phyloP scores from a whole-genome alignment of 1,140 invertebrate genomes.

The Dreissena rostriformis region DNA sequence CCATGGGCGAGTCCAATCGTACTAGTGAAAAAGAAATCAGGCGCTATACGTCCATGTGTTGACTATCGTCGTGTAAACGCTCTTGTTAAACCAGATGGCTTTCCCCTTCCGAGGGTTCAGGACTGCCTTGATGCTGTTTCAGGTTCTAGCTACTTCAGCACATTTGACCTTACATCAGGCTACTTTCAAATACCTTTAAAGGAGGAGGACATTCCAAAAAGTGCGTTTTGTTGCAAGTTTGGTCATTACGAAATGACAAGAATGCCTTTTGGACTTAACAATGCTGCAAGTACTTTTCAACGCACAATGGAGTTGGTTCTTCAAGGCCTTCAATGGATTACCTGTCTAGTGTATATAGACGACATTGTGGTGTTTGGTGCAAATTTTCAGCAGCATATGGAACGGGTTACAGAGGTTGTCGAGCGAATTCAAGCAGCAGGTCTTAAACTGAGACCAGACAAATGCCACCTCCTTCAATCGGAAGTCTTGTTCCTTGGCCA shows the following conservation, averaged over 20 bases:
- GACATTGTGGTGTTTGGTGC: constrained; percentile 3
- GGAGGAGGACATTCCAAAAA: constrained; percentile 70
- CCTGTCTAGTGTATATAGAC: constrained; percentile 16
- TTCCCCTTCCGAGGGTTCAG: constrained; percentile 2
- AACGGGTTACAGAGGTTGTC: not conserved
- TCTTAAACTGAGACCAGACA: constrained; percentile 9
- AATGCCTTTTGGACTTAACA: constrained; percentile 13
- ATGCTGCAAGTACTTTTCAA: not conserved
- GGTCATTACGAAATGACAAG: not conserved
- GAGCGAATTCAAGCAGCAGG: not conserved
- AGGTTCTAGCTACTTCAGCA: not conserved
- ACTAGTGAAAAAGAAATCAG: constrained; percentile 21
- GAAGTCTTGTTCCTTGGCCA: constrained; percentile 12
- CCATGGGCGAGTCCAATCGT: constrained; percentile 23
- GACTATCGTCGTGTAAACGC: constrained; percentile 12
- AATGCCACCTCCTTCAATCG: constrained; percentile 22
- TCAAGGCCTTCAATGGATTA: constrained; percentile 2
- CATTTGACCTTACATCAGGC: constrained; percentile 17
- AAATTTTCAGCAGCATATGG: not conserved
- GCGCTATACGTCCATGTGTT: constrained; percentile 10
- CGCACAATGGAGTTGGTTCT: not conserved
- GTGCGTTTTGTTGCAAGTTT: constrained; percentile 53
- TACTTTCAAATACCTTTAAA: constrained; percentile 78
- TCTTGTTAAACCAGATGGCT: constrained; percentile 3
- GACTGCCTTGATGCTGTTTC: constrained; percentile 17